Conservation (phyloP, 2,797 vertebrate species). For the Huso huso region DNA sequence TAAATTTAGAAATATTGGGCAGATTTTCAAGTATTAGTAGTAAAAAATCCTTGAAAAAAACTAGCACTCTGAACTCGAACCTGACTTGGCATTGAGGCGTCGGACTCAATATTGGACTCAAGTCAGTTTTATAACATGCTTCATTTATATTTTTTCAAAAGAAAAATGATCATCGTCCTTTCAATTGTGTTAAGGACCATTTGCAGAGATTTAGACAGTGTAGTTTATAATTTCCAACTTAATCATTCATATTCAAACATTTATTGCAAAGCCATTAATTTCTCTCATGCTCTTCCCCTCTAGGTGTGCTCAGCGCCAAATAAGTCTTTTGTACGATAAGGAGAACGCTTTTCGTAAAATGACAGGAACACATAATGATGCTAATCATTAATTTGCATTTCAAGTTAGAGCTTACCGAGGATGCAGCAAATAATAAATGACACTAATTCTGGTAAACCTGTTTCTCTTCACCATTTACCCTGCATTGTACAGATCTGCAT, state of each 20-base stretch:
- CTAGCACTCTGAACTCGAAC: background rate
- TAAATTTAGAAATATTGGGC: no score
- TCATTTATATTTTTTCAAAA: background rate
- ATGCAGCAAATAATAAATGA: constrained; percentile 12
- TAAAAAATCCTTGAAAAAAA: constrained; percentile 5
- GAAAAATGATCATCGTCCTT: background rate
- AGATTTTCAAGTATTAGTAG: background rate
- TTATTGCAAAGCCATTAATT: constrained; percentile 52
- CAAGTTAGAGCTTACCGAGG: constrained; percentile 37
- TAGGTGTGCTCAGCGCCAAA: constrained; percentile 40
- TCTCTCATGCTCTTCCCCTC: constrained; percentile 42
- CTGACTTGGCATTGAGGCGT: background rate
- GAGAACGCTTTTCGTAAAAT: constrained; percentile 61
- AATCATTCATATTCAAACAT: constrained; percentile 55
- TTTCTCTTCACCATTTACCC: constrained; percentile 1
- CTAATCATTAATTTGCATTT: constrained; percentile 66
- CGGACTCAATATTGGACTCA: background rate
- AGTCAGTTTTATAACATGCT: background rate
- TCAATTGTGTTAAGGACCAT: background rate
- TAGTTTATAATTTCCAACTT: constrained; percentile 67
- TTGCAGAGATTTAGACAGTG: constrained; percentile 44
- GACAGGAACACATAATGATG: constrained; percentile 58
- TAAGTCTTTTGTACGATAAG: constrained; percentile 55
- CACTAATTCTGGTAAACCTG: constrained; percentile 10
- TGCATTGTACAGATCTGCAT: constrained; percentile 14